Base-by-base conservation (phyloP, 2,113 vertebrate genomes). In the Ptychochromis oligacanthus region DNA sequence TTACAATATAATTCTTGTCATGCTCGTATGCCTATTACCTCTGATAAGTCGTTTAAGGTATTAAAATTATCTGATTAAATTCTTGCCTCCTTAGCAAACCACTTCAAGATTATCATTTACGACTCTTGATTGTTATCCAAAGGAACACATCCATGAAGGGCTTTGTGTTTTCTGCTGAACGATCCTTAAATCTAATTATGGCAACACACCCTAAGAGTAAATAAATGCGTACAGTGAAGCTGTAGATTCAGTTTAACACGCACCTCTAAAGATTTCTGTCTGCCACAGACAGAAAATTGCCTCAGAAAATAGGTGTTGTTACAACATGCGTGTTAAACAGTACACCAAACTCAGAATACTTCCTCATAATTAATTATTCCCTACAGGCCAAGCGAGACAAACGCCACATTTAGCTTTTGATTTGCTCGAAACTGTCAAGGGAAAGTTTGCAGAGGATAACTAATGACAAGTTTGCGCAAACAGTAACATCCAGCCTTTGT, bases 391-490 rank as follows among this genome's bases (percentile, higher is more conserved):
- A 74, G 59, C 4, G 77, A 81, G 62, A 92, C 88, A 93, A 92
- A 91, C 4, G 24, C 82, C 83, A 90, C 85, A 82, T 87, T 93
- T 87, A 89, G 86, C 79, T 92, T 91, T 81, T 92, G 90, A 93
- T 91, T 92, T 84, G 78, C 80, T 92, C 36, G 3, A 81, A 87
- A 88, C 87, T 89, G 90, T 91, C 88, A 80, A 84, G 89, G 91
- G 87, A 86, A 92, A 93, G 79, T 93, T 94, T 92, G 87, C 65
- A 15, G 81, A 81, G 20, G 65, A 89, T 75, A 91, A 89, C 88
- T 94, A 90, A 91, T 91, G 93, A 93, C 91, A 93, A 86, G 89
- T 93, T 92, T 89, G 83, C 17, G 56, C 83, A 91, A 92, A 91
- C 89, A 89, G 64, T 70, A 91, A 77, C 87, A 90, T 91, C 86